These are phyloP conservation scores for Nixonia krombeini DNA, from an alignment of 1,140 invertebrate genomes.

Conservation along the genomic window DNA sequence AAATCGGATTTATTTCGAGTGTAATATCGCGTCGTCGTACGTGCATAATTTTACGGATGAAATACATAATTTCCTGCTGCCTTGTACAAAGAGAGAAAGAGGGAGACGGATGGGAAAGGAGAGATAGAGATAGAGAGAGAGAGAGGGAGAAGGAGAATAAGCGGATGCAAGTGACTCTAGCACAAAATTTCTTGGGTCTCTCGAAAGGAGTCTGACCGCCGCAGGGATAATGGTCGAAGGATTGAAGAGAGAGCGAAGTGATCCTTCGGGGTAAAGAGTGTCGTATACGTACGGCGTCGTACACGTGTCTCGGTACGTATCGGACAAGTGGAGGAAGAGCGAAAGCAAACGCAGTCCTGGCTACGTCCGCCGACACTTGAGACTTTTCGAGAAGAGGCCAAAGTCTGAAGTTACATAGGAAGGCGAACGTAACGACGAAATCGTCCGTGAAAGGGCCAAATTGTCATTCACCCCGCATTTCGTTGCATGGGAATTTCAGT, in stretches of 20 bases:
- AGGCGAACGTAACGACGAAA: slow-evolving; percentile 33
- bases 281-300: slow-evolving; percentile 48
- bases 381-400: slow-evolving; percentile 44
- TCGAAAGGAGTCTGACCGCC: slow-evolving; percentile 58
- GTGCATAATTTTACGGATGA: slow-evolving; percentile 30
- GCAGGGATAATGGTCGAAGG: slow-evolving; percentile 59
- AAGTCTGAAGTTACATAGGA: slow-evolving; percentile 35
- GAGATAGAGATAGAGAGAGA: no score
- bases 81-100: slow-evolving; percentile 49
- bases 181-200: slow-evolving; percentile 66
- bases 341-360: slow-evolving; percentile 44
- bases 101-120: no score
- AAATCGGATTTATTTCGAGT: no score
- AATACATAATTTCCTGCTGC: slow-evolving; percentile 68
- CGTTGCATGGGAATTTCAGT: no score
- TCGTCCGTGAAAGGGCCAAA: slow-evolving; percentile 24
- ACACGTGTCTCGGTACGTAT: slow-evolving; percentile 39
- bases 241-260: slow-evolving; percentile 56
- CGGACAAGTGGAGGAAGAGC: slow-evolving; percentile 41
- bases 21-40: no score
- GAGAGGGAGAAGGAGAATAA: no score
- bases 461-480: no score
- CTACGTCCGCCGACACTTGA: slow-evolving; percentile 47
- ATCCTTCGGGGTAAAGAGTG: slow-evolving; percentile 61
- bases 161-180: slow-evolving; percentile 58